phyloP scores from a whole-genome alignment of 2,113 vertebrate species.

The Fukomys damarensis region DNA sequence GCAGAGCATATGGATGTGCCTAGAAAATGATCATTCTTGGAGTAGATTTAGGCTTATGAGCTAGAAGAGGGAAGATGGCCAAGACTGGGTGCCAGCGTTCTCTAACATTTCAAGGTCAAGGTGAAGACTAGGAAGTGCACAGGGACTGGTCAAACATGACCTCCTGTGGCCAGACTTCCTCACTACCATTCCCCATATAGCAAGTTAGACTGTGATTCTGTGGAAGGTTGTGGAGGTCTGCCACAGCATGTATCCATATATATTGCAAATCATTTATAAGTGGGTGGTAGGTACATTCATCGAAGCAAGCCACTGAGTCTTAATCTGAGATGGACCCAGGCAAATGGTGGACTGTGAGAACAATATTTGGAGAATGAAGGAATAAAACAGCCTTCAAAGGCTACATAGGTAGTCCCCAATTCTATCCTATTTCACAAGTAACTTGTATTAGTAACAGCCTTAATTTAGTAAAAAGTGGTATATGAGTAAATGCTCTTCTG shows the following conservation, averaged over 20 bases:
- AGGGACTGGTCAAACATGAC: not conserved
- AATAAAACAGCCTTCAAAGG: not conserved
- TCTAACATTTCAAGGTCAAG: not conserved
- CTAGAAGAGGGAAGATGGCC: not conserved
- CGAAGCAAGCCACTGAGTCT: not conserved
- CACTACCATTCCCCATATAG: accelerated
- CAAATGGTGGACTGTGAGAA: not conserved
- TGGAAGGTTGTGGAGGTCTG: not conserved
- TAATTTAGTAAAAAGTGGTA: not conserved
- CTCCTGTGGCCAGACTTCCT: not conserved
- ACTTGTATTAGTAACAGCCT: not conserved
- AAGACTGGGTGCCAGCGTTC: too few relatives aligned
- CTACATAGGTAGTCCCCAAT: not conserved
- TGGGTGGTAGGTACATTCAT: accelerated
- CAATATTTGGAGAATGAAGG: not conserved
- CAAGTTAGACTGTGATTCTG: not conserved
- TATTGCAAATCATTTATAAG: not conserved
- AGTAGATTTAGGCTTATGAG: not conserved
- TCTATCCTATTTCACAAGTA: not conserved
- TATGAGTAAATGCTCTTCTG: not conserved
- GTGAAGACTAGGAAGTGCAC: not conserved
- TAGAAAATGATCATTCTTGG: not conserved
- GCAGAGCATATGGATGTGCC: too few relatives aligned
- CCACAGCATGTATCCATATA: accelerated
- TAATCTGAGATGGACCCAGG: not conserved